Evolutionary conservation across 2,113 vertebrate species (phyloP), one percentile per base, ranked within the genome.

Genomic region (Xiphophorus maculatus): DNA sequence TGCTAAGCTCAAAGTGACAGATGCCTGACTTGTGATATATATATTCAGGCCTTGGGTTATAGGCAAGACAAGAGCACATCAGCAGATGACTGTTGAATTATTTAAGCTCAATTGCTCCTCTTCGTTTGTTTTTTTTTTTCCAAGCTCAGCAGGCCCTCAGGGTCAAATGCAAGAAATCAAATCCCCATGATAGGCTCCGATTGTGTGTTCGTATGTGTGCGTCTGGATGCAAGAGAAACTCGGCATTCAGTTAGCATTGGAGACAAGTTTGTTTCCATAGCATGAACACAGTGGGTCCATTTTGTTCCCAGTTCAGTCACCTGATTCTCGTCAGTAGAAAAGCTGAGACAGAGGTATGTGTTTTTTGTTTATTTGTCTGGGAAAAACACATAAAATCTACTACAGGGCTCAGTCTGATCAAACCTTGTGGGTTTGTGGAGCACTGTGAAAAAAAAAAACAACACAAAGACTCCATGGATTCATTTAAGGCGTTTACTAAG

Each of bases 121-220:
- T 68, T 32, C 66, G 33, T 7, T 11, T 11, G 10, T 37, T 11
- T 2, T 11, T 11, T 37, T 35, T 35, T 35, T 35, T 48, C 51
- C 37, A 69, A 66, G 22, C 51, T 63, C 29, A 63, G 79, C 65
- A 80, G 66, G 51, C 64, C 77, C 73, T 81, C 48, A 1, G 73
- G 73, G 73, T 77, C 65, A 76, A 63, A 88, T 65, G 65, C 81
- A 60, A 84, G 63, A 84, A 90, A 80, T 88, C 63, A 81, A 89
- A 91, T 40, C 63, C 70, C 10, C 61, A 27, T 33, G 29, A 63
- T 19, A 32, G 51, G 51, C 51, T 25, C 51, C 3, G 51, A 58
- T 58, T 58, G 51, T 58, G 60, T 22, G 22, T 22, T 12, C 12
- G 2, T 32, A 12, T 37, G 64, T 35, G 15, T 1, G 66, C 25